Conservation (phyloP, 2,113 vertebrate species). For the Hippopotamus amphibius region DNA sequence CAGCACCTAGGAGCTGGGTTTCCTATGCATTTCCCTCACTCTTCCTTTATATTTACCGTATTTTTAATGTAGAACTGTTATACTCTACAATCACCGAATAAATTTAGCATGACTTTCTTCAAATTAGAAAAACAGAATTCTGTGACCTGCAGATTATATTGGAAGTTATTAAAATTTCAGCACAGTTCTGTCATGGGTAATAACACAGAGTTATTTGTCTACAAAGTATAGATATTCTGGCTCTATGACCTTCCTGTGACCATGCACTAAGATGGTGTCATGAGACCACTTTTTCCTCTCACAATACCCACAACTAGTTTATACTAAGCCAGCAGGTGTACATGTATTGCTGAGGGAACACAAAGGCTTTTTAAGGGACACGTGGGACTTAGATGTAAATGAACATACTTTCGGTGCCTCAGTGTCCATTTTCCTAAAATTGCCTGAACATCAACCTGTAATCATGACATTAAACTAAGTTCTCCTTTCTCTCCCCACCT, state of each 20-base stretch:
- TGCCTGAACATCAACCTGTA: background rate
- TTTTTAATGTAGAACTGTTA: background rate
- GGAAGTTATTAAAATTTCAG: background rate
- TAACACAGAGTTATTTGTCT: background rate
- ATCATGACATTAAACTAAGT: background rate
- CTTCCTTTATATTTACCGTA: background rate
- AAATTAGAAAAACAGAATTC: constrained; percentile 27
- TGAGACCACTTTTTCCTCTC: background rate
- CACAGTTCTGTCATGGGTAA: background rate
- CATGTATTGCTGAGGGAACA: background rate
- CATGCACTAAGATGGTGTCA: background rate
- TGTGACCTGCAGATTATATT: background rate
- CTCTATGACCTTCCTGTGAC: background rate
- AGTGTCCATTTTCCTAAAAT: background rate
- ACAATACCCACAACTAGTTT: background rate
- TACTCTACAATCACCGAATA: background rate
- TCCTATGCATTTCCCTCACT: background rate
- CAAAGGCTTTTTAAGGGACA: background rate
- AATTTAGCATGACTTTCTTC: background rate
- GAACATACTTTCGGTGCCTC: background rate
- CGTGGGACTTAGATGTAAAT: background rate
- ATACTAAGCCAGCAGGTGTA: background rate
- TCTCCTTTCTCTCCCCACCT: background rate
- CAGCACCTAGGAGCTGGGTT: constrained; percentile 22
- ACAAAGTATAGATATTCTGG: background rate